Evolutionary conservation across 2,888 invertebrate species (phyloP).

Genomic region (Nomada fabriciana): DNA sequence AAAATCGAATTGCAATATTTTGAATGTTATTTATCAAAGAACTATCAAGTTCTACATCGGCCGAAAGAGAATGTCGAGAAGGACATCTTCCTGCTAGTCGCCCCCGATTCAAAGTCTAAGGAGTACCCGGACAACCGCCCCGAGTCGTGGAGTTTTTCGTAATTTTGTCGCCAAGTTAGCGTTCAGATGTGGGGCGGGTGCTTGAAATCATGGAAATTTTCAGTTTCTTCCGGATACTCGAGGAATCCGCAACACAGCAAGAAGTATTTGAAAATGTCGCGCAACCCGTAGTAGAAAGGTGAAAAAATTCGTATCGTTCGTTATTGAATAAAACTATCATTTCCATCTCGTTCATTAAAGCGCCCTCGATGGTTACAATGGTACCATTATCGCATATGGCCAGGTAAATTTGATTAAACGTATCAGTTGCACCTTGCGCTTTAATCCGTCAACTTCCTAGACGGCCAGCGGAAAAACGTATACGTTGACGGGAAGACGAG

Average conservation of each 20-base stretch:
- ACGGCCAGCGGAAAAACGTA: slow-evolving; percentile 87
- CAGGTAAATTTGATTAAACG: slow-evolving; percentile 83
- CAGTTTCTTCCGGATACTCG: slow-evolving; percentile 85
- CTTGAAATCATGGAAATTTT: slow-evolving; percentile 13
- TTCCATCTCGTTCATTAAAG: slow-evolving; percentile 74
- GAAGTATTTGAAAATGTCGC: slow-evolving; percentile 85
- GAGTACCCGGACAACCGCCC: slow-evolving; percentile 78
- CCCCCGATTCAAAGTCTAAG: slow-evolving; percentile 58
- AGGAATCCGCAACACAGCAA: slow-evolving; percentile 81
- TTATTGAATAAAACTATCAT: slow-evolving; percentile 3
- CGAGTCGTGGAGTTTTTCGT: slow-evolving; percentile 79
- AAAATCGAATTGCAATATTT: not conserved
- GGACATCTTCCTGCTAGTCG: slow-evolving; percentile 70
- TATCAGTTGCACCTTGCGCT: not conserved
- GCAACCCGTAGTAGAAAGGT: slow-evolving; percentile 85
- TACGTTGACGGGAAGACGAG: slow-evolving; percentile 85
- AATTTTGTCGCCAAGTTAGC: slow-evolving; percentile 34
- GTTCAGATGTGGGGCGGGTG: not conserved
- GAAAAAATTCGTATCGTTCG: slow-evolving; percentile 55
- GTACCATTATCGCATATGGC: slow-evolving; percentile 86
- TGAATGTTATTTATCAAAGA: slow-evolving; percentile 50
- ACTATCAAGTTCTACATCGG: slow-evolving; percentile 72
- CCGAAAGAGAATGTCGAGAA: slow-evolving; percentile 71
- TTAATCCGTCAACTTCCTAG: slow-evolving; percentile 74
- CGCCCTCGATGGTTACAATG: slow-evolving; percentile 86